Percentiles rank a stretch among this genome's conserved stretches.
Evolutionary conservation across 2,797 vertebrate genomes (phyloP).

Genomic region (Amblyraja radiata): DNA sequence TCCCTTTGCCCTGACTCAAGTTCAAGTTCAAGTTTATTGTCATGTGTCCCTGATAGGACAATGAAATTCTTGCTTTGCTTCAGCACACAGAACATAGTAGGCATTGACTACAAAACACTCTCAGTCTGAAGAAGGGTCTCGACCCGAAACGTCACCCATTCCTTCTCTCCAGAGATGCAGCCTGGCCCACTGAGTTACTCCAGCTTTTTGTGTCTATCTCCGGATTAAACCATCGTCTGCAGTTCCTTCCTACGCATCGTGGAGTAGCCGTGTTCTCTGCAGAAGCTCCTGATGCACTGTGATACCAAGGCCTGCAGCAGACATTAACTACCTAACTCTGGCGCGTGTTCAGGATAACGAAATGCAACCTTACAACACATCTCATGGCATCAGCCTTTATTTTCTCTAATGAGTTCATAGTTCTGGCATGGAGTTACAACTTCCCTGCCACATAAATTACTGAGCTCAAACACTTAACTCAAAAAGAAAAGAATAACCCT

Average conservation of each 20-base stretch:
- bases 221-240: too few species aligned
- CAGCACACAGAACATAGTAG: too few species aligned
- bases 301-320: constrained; percentile 67
- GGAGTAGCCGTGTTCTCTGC: constrained; percentile 56
- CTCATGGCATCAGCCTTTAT: constrained; percentile 64
- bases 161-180: too few species aligned
- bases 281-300: constrained; percentile 67
- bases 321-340: constrained; percentile 51
- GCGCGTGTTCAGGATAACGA: constrained; percentile 62
- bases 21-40: too few species aligned
- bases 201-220: too few species aligned
- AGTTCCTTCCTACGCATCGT: constrained; percentile 59
- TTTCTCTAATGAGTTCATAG: constrained; percentile 58
- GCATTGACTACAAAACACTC: too few species aligned
- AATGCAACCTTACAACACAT: constrained; percentile 72
- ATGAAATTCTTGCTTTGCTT: too few species aligned
- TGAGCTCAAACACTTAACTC: constrained; percentile 49
- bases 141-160: too few species aligned
- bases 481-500: constrained; percentile 58
- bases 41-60: too few species aligned
- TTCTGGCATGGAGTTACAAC: constrained; percentile 52
- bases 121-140: too few species aligned
- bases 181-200: too few species aligned
- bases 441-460: constrained; percentile 48
- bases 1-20: too few species aligned